Evolutionary conservation across 1,140 invertebrate genomes (phyloP).

Genomic region (Aphidius ervi): DNA sequence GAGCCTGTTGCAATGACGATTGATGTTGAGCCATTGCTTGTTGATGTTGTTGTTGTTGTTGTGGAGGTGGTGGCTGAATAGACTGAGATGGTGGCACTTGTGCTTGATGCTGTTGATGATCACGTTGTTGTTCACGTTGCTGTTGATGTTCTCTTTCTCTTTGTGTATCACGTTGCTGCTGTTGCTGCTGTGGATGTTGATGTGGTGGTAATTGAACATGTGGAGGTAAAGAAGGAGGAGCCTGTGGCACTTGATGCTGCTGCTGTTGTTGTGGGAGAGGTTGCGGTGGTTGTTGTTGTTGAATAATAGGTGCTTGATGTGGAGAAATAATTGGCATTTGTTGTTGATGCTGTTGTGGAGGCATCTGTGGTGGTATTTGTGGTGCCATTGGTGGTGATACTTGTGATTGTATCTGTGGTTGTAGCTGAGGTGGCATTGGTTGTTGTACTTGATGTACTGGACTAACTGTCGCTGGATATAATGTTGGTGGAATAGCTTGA

Average conservation of each 20-base stretch:
- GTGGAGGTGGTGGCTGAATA: slow-evolving; percentile 9
- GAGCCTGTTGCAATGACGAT: slow-evolving; percentile 14
- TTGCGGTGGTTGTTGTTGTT: too few species aligned
- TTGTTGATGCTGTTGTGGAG: too few species aligned
- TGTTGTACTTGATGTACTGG: slow-evolving; percentile 26
- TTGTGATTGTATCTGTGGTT: background rate
- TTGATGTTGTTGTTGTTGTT: slow-evolving; percentile 16
- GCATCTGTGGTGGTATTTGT: background rate
- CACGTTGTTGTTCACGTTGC: slow-evolving; percentile 11
- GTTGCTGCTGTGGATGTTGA: too few species aligned
- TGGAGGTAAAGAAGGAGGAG: too few species aligned
- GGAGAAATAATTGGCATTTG: too few species aligned
- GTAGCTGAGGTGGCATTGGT: slow-evolving; percentile 24
- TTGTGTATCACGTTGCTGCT: background rate
- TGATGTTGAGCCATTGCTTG: slow-evolving; percentile 9
- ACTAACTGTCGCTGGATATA: slow-evolving; percentile 4
- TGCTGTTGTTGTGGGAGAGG: too few species aligned
- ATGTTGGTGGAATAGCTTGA: slow-evolving; percentile 6
- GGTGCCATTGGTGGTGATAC: slow-evolving; percentile 1
- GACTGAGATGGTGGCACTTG: slow-evolving; percentile 16
- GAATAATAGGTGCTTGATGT: too few species aligned
- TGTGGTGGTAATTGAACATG: too few species aligned
- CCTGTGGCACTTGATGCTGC: too few species aligned
- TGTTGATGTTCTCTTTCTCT: slow-evolving; percentile 10
- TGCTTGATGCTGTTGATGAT: slow-evolving; percentile 22